Conservation (phyloP, 2,113 vertebrate species). For the Tauraco erythrolophus region DNA sequence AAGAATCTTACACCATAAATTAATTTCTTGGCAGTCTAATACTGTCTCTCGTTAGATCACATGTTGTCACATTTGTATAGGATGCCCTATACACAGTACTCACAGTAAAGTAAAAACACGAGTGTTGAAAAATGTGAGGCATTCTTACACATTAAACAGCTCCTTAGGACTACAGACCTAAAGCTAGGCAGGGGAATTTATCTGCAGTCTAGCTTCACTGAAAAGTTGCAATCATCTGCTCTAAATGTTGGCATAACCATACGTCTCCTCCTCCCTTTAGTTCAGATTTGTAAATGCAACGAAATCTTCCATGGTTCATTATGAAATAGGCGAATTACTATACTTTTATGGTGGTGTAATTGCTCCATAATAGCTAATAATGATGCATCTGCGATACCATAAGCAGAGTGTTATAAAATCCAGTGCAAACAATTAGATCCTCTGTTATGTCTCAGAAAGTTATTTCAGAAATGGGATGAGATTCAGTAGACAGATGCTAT, state of each 20-base stretch:
- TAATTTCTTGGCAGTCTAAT: background rate
- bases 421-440: slow-evolving; percentile 1
- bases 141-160: background rate
- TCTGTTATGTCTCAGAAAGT: background rate
- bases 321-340: background rate
- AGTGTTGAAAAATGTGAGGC: background rate
- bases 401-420: background rate
- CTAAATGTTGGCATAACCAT: background rate
- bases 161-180: background rate
- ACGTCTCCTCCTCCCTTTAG: background rate
- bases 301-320: slow-evolving; percentile 1
- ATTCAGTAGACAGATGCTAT: slow-evolving; percentile 22
- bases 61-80: background rate
- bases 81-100: background rate
- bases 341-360: background rate
- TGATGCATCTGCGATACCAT: slow-evolving; percentile 9
- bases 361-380: slow-evolving; percentile 37
- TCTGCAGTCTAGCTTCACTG: background rate
- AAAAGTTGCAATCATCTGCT: background rate
- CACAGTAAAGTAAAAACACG: background rate
- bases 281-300: slow-evolving; percentile 17
- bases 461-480: background rate
- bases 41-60: background rate
- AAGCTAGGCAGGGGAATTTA: background rate
- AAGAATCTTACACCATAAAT: background rate